These are phyloP conservation scores for Steinernema scapterisci DNA, from an alignment of 2,888 invertebrate species.

Conservation along the genomic window DNA sequence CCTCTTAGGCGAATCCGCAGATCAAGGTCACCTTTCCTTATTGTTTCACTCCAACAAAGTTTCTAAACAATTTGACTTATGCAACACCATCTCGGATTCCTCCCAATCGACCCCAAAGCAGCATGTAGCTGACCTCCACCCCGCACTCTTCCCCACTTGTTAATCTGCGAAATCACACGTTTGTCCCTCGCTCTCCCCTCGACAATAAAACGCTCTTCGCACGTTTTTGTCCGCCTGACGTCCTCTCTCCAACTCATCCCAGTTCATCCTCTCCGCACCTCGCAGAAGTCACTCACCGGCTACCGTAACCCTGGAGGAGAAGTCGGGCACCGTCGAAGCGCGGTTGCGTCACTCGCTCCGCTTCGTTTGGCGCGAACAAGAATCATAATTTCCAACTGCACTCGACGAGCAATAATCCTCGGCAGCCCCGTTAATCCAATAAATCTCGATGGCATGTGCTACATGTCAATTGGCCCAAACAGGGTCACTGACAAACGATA, in stretches of 20 bases:
- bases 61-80: no score
- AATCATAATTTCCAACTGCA: neutral
- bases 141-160: no score
- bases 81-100: no score
- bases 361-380: slow-evolving; percentile 6
- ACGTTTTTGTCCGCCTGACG: neutral
- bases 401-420: slow-evolving; percentile 27
- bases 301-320: neutral
- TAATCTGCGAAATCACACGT: neutral
- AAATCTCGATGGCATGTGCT: slow-evolving; percentile 23
- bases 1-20: no score
- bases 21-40: no score
- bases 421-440: slow-evolving; percentile 21
- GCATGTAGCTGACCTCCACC: no score
- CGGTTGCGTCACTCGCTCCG: slow-evolving; percentile 1
- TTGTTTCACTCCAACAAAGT: no score
- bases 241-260: neutral
- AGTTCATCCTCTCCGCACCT: neutral
- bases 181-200: neutral
- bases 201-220: neutral
- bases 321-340: neutral
- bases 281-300: neutral
- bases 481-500: slow-evolving; percentile 1
- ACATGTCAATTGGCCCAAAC: neutral
- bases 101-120: no score